Evolutionary conservation across 2,113 vertebrate genomes (phyloP).

Genomic region (Diadophis punctatus): DNA sequence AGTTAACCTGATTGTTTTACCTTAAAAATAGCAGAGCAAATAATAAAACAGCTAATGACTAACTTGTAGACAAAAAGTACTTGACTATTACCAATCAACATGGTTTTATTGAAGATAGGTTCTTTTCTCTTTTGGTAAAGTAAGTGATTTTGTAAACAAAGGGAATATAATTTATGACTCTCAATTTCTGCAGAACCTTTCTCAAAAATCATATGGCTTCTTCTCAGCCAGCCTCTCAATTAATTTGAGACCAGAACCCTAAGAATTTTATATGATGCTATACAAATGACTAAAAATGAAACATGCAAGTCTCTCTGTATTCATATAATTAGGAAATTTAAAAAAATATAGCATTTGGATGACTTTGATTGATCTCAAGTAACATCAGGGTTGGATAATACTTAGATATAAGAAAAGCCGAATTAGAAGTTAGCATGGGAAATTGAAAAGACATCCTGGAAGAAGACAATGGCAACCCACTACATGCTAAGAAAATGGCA

Average conservation of each 20-base stretch:
- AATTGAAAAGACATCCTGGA: neutral
- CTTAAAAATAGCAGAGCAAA: neutral
- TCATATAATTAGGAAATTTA: neutral
- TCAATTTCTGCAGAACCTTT: neutral
- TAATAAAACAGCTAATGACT: neutral
- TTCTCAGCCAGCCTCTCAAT: neutral
- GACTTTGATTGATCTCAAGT: neutral
- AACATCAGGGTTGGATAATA: neutral
- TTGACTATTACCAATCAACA: conserved; percentile 9
- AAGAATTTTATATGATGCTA: neutral
- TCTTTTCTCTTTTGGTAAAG: neutral
- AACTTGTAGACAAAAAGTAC: neutral
- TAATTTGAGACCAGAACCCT: neutral
- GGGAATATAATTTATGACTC: neutral
- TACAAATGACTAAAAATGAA: neutral
- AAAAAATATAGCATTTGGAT: neutral
- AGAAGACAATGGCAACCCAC: neutral
- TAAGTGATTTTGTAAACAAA: neutral
- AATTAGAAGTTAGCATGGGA: neutral
- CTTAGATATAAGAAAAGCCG: neutral
- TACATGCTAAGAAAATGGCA: neutral
- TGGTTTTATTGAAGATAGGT: neutral
- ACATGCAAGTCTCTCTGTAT: neutral
- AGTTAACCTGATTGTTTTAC: conserved; percentile 5
- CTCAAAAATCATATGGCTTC: neutral